Conservation (phyloP, 1,140 invertebrate species). For the Manduca sexta region DNA sequence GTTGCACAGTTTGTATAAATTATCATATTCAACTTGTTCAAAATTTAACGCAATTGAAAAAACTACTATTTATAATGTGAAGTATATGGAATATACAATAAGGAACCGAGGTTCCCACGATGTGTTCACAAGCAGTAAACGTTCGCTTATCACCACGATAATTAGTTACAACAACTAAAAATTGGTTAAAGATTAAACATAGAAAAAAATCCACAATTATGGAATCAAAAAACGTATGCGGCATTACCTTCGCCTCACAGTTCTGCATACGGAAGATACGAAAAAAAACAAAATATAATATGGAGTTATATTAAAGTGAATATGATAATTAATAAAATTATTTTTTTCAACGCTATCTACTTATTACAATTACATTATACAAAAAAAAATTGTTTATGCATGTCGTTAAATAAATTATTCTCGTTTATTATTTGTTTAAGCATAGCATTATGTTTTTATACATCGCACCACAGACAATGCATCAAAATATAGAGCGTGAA, state of each 20-base stretch:
- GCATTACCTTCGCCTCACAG: too few relatives aligned
- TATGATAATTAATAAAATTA: slow-evolving; percentile 5
- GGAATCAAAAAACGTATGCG: too few relatives aligned
- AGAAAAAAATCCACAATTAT: too few relatives aligned
- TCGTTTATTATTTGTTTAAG: slow-evolving; percentile 23
- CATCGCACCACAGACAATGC: background rate
- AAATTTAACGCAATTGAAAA: slow-evolving; percentile 13
- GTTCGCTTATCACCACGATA: too few relatives aligned
- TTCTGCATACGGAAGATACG: too few relatives aligned
- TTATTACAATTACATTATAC: slow-evolving; percentile 24
- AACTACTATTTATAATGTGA: slow-evolving; percentile 16
- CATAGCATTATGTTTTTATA: slow-evolving; percentile 18
- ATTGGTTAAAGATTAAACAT: too few relatives aligned
- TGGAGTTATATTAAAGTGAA: slow-evolving; percentile 8
- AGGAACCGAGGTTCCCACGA: background rate
- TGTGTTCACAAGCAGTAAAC: too few relatives aligned
- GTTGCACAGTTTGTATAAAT: too few relatives aligned
- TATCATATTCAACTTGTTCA: slow-evolving; percentile 6
- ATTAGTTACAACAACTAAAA: too few relatives aligned
- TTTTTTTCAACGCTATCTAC: slow-evolving; percentile 37
- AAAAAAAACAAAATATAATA: too few relatives aligned
- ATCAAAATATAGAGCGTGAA: too few relatives aligned
- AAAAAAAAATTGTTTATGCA: slow-evolving; percentile 36
- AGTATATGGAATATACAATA: slow-evolving; percentile 17
- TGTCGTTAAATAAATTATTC: slow-evolving; percentile 35